Conservation (phyloP, 1,140 invertebrate species). For the Cyphomyrmex costatus region DNA sequence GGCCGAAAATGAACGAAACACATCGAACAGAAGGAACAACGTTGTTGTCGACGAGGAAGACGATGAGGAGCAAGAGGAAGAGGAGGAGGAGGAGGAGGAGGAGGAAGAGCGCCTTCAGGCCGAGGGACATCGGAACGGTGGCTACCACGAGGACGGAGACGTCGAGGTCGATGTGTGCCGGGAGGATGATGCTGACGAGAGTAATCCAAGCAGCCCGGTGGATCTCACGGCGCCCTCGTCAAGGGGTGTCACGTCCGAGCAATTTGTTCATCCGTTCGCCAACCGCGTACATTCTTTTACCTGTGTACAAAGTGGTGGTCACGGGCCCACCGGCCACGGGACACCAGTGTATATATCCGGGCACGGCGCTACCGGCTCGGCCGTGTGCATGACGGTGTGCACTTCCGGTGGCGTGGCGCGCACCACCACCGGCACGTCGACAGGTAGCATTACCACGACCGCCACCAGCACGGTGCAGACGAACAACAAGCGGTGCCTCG, state of each 20-base stretch:
- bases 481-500: slow-evolving; percentile 87
- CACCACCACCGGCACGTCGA: slow-evolving; percentile 69
- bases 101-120: slow-evolving; percentile 79
- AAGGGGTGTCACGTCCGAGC: slow-evolving; percentile 75
- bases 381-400: slow-evolving; percentile 78
- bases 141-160: slow-evolving; percentile 82
- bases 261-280: slow-evolving; percentile 80
- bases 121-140: slow-evolving; percentile 74
- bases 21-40: slow-evolving; percentile 17
- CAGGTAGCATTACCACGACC: slow-evolving; percentile 79
- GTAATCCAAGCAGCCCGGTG: slow-evolving; percentile 85
- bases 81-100: slow-evolving; percentile 79
- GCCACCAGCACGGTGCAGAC: slow-evolving; percentile 74
- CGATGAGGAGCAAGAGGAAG: slow-evolving; percentile 73
- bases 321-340: slow-evolving; percentile 63
- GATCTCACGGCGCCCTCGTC: slow-evolving; percentile 84
- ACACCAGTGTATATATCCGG: slow-evolving; percentile 73
- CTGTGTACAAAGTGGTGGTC: slow-evolving; percentile 78
- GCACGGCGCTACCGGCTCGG: slow-evolving; percentile 77
- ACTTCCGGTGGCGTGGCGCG: slow-evolving; percentile 73
- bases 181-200: slow-evolving; percentile 78
- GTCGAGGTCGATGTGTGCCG: slow-evolving; percentile 84
- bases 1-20: slow-evolving; percentile 46
- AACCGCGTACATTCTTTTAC: slow-evolving; percentile 78
- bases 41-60: slow-evolving; percentile 77